Conservation (phyloP, 2,113 vertebrate genomes). For the Anthoscopus minutus region DNA sequence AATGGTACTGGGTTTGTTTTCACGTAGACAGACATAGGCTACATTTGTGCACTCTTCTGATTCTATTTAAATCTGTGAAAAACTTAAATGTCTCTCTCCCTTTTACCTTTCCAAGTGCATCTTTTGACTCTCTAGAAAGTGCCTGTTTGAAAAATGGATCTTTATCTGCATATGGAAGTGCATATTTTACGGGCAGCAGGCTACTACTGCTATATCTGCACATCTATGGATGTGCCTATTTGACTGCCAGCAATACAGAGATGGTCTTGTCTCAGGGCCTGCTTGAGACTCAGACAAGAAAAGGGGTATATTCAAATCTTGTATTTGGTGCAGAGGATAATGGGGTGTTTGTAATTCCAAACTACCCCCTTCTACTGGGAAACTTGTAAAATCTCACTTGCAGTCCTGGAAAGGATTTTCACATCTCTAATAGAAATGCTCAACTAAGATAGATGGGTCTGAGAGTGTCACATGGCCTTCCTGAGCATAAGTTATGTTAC, state of each 20-base stretch:
- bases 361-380: not conserved
- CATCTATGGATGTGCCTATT: not conserved
- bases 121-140: not conserved
- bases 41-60: not conserved
- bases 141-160: not conserved
- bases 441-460: slow-evolving; percentile 44
- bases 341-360: not conserved
- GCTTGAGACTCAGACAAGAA: not conserved
- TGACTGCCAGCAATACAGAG: not conserved
- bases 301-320: not conserved
- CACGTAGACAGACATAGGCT: not conserved
- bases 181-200: not conserved
- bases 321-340: not conserved
- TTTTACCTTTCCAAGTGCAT: not conserved
- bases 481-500: slow-evolving; percentile 51
- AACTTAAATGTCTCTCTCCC: not conserved
- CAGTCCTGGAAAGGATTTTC: slow-evolving; percentile 4
- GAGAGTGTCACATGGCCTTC: slow-evolving; percentile 48
- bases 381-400: not conserved
- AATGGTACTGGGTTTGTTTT: not conserved
- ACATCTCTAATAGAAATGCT: slow-evolving; percentile 30
- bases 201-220: not conserved
- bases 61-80: not conserved
- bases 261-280: not conserved
- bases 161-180: not conserved